Conservation (phyloP, 2,113 vertebrate genomes). For the Larimichthys polyactis region DNA sequence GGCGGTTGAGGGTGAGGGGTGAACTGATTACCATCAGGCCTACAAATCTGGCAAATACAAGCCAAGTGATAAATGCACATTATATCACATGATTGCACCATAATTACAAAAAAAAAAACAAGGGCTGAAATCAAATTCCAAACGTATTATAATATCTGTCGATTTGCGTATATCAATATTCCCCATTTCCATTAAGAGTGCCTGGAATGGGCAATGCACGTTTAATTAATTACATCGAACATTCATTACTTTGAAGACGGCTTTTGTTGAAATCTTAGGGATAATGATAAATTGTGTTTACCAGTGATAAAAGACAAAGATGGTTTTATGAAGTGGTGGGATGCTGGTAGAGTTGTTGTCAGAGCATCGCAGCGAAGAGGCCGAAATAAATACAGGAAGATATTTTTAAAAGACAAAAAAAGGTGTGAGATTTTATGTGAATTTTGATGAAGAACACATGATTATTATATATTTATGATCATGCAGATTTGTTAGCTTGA, state of each 20-base stretch:
- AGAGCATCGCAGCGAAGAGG: conserved; percentile 7
- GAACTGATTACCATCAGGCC: conserved; percentile 45
- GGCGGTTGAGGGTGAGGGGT: background rate
- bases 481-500: background rate
- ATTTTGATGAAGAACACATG: background rate
- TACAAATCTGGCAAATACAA: conserved; percentile 53
- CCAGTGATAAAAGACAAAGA: conserved; percentile 50
- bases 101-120: conserved; percentile 72
- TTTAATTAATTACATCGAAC: conserved; percentile 80
- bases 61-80: conserved; percentile 62
- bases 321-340: conserved; percentile 55
- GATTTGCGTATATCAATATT: conserved; percentile 80
- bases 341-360: conserved; percentile 30
- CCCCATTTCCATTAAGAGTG: conserved; percentile 66
- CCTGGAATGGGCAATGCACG: conserved; percentile 50
- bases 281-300: conserved; percentile 83
- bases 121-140: conserved; percentile 77
- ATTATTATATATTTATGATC: background rate
- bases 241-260: conserved; percentile 77
- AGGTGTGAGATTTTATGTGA: background rate
- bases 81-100: conserved; percentile 70
- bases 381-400: background rate
- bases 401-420: background rate
- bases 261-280: conserved; percentile 72
- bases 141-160: conserved; percentile 77